A percentile compares a stretch with the other conserved stretches of the same genome.
These are phyloP conservation scores for Beris morrisii DNA, from an alignment of 2,888 invertebrate species.

Conservation along the genomic window DNA sequence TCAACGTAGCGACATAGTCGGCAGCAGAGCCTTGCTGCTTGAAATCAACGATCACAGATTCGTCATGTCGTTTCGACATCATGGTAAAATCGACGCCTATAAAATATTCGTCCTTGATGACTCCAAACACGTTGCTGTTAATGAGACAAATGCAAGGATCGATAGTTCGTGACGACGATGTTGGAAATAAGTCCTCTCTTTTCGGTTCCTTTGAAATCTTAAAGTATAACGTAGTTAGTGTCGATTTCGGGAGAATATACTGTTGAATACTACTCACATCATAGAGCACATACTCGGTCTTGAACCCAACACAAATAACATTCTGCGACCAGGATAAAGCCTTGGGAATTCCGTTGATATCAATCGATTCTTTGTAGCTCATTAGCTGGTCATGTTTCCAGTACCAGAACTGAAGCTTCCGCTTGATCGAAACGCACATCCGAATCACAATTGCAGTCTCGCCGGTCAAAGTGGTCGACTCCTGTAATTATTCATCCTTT, in stretches of 20 bases:
- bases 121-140: conserved; percentile 73
- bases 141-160: conserved; percentile 84
- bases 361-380: conserved; percentile 71
- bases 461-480: conserved; percentile 63
- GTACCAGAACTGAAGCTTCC: conserved; percentile 82
- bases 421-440: conserved; percentile 84
- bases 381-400: conserved; percentile 85
- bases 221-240: background rate
- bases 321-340: conserved; percentile 81
- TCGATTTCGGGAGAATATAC: background rate
- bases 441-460: conserved; percentile 76
- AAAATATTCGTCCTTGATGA: conserved; percentile 85
- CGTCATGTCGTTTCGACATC: conserved; percentile 6
- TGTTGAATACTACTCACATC: conserved; percentile 61
- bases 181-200: conserved; percentile 81
- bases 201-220: conserved; percentile 52
- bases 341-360: conserved; percentile 77
- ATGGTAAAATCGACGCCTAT: conserved; percentile 78
- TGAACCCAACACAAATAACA: conserved; percentile 85
- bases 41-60: conserved; percentile 6
- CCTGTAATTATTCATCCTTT: background rate
- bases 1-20: conserved; percentile 11
- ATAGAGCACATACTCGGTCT: conserved; percentile 76
- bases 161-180: conserved; percentile 73
- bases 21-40: conserved; percentile 9